These are phyloP conservation scores for Mesoligia furuncula DNA, from an alignment of 2,888 invertebrate genomes.

Conservation along the genomic window DNA sequence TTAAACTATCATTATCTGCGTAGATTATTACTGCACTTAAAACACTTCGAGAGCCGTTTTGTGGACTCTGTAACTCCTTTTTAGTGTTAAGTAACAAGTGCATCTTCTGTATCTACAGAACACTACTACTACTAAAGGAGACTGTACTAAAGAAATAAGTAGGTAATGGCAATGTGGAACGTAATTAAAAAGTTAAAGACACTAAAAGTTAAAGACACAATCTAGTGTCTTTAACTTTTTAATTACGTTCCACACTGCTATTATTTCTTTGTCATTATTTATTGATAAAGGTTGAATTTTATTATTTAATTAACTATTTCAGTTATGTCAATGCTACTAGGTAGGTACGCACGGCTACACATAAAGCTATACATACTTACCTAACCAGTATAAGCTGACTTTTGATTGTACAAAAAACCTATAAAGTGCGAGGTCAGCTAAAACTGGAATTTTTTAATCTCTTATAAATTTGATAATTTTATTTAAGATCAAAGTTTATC, in stretches of 20 bases:
- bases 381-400: neutral
- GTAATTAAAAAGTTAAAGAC: no score
- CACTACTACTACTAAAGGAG: no score
- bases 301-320: slow-evolving; percentile 7
- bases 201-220: no score
- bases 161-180: no score
- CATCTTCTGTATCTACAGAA: neutral
- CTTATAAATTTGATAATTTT: neutral
- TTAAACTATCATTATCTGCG: slow-evolving; percentile 59
- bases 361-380: neutral
- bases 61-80: slow-evolving; percentile 36
- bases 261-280: neutral
- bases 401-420: no score
- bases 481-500: slow-evolving; percentile 7
- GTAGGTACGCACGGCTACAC: no score
- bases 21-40: slow-evolving; percentile 73
- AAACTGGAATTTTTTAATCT: neutral
- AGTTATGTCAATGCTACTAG: neutral
- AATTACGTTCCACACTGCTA: neutral
- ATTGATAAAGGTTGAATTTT: slow-evolving; percentile 5
- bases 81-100: slow-evolving; percentile 29
- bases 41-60: slow-evolving; percentile 46
- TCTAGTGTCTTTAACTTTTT: neutral
- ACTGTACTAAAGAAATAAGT: no score
- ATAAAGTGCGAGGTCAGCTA: no score